Evolutionary conservation across 2,113 vertebrate genomes (phyloP), one percentile per base, ranked within the genome.

Genomic region (Eubucco bourcierii): DNA sequence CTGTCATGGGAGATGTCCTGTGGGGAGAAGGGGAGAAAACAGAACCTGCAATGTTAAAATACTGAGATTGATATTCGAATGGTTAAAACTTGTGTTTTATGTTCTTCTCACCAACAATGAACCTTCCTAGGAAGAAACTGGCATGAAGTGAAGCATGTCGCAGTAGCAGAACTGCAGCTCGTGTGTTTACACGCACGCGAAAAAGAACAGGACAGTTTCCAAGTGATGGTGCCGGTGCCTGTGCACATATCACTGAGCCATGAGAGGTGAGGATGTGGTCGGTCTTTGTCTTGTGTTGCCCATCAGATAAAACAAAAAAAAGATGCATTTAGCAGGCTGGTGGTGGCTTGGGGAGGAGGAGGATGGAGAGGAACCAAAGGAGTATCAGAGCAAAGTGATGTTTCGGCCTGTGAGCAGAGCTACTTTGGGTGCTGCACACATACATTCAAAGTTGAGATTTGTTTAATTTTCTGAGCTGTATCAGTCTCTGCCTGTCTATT

Each of bases 181-280:
- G 94, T 99, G 79, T 98, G 99, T 78, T 95, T 99, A 47, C 97
- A 98, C 0, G 99, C 97, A 5, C 97, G 95, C 41, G 98, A 98
- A 91, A 98, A 96, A 80, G 98, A 98, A 75, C 97, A 96, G 6
- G 97, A 97, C 7, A 88, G 90, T 13, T 7, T 97, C 7, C 98
- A 99, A 72, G 98, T 98, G 16, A 97, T 99, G 90, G 97, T 99
- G 11, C 98, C 99, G 0, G 96, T 98, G 15, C 98, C 98, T 34
- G 95, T 96, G 53, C 97, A 98, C 64, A 93, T 96, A 8, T 95
- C 97, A 3, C 94, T 99, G 78, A 98, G 97, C 96, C 99, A 99
- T 60, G 97, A 97, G 83, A 98, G 98, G 99, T 99, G 93, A 98
- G 90, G 31, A 4, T 27, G 13, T 34, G 75, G 27, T 90, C 75